Percentiles rank a stretch among this genome's conserved stretches.
Evolutionary conservation across 2,797 vertebrate species (phyloP).

Genomic region (Malurus leucopterus): DNA sequence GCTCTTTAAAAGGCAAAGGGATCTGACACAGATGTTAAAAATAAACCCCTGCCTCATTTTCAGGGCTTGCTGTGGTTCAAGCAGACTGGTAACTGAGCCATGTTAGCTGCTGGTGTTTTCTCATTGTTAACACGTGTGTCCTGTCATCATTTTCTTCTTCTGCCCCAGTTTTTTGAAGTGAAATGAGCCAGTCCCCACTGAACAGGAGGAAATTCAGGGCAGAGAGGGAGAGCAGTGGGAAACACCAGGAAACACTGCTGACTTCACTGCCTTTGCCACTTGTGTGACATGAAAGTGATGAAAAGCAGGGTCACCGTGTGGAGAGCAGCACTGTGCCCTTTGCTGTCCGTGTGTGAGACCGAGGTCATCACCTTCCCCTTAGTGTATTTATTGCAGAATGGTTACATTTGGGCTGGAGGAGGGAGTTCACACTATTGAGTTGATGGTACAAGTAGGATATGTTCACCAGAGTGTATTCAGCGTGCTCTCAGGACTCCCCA

Average conservation of each 20-base stretch:
- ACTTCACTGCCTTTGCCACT: background rate
- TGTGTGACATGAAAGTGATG: background rate
- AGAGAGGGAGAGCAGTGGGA: background rate
- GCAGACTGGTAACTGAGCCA: background rate
- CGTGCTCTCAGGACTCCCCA: background rate
- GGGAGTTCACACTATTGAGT: background rate
- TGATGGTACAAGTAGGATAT: background rate
- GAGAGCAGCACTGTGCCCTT: background rate
- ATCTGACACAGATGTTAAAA: conserved; percentile 49
- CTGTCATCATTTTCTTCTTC: conserved; percentile 12
- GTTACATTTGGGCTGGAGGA: background rate
- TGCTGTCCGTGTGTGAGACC: background rate
- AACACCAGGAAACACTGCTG: background rate
- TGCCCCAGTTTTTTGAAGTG: background rate
- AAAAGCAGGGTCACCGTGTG: background rate
- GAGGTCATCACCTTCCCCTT: background rate
- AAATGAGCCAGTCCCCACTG: background rate
- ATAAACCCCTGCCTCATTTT: conserved; percentile 41
- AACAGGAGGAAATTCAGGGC: background rate
- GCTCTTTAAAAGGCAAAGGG: conserved; percentile 60
- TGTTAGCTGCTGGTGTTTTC: background rate
- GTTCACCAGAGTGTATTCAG: background rate
- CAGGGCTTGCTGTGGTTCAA: background rate
- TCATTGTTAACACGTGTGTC: fast-evolving
- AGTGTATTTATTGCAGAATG: background rate